Percentiles rank a stretch among this genome's conserved stretches.
Conservation (phyloP, 37 sponge, comb jelly and placozoan genomes). For the Spongilla lacustris region DNA sequence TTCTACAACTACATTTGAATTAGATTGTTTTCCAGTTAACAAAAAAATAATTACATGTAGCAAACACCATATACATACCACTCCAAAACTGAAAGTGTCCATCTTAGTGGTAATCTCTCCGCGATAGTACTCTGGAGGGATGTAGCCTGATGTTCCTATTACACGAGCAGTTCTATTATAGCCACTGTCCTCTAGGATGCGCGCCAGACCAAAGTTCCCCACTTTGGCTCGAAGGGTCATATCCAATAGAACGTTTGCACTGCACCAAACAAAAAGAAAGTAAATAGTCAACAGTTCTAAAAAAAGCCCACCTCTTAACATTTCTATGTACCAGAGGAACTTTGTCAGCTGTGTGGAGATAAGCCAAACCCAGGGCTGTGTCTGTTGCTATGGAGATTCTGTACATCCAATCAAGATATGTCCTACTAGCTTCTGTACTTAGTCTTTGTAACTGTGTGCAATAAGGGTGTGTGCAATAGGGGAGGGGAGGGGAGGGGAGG, state of each 20-base stretch:
- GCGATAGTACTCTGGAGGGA: conserved; percentile 88
- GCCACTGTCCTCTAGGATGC: conserved; percentile 44
- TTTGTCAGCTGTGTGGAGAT: conserved; percentile 86
- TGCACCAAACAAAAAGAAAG: not conserved
- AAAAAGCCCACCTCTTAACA: conserved; percentile 75
- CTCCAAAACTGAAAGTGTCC: conserved; percentile 93
- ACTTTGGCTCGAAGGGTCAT: conserved; percentile 87
- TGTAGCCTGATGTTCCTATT: conserved; percentile 95
- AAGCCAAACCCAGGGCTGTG: conserved; percentile 88
- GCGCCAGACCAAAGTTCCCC: conserved; percentile 93
- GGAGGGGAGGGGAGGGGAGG: too few species aligned
- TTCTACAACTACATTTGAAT: too few species aligned
- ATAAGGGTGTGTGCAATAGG: too few species aligned
- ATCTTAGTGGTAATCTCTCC: conserved; percentile 89
- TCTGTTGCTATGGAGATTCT: conserved; percentile 86
- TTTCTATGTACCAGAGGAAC: conserved; percentile 91
- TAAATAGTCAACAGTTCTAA: not conserved
- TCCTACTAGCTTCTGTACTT: not conserved
- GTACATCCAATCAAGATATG: conserved; percentile 71
- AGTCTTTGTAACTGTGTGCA: not conserved
- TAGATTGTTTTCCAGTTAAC: not conserved
- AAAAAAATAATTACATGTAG: too few species aligned
- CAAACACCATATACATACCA: conserved; percentile 53
- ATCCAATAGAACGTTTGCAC: conserved; percentile 96
- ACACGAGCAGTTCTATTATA: conserved; percentile 56